These are phyloP conservation scores for Cremastinae sp. DNA, from an alignment of 2,888 invertebrate species.

Conservation along the genomic window DNA sequence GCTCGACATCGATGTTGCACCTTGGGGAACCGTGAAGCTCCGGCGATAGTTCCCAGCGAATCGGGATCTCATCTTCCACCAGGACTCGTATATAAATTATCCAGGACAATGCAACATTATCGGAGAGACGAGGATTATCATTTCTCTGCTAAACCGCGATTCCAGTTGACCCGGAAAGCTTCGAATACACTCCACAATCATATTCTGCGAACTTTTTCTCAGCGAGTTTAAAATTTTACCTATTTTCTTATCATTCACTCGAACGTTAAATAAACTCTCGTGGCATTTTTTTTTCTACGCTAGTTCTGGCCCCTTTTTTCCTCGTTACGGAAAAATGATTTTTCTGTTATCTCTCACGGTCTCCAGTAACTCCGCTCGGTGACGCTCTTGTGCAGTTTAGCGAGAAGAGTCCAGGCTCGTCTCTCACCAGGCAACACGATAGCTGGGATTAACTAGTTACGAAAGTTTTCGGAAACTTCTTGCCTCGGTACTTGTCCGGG, in stretches of 20 bases:
- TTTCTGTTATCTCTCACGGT: constrained; percentile 30
- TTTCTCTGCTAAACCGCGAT: constrained; percentile 2
- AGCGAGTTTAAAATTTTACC: not conserved
- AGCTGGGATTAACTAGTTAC: constrained; percentile 58
- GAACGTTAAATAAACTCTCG: not conserved
- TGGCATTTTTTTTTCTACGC: constrained; percentile 3
- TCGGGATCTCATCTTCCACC: constrained; percentile 28
- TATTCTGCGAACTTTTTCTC: too few relatives aligned
- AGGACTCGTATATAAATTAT: constrained; percentile 3
- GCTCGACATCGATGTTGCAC: constrained; percentile 43
- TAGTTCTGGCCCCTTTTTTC: not conserved
- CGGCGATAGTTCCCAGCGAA: constrained; percentile 35
- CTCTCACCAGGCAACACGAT: constrained; percentile 42
- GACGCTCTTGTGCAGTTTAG: constrained; percentile 43
- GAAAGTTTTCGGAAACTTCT: constrained; percentile 55
- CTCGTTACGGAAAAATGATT: constrained; percentile 35
- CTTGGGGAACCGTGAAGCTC: constrained; percentile 47
- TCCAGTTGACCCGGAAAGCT: too few relatives aligned
- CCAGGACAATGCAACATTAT: constrained; percentile 4
- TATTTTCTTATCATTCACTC: not conserved
- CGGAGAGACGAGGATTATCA: constrained; percentile 15
- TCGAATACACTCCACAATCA: too few relatives aligned
- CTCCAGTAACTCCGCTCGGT: constrained; percentile 14
- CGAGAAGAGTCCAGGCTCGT: constrained; percentile 7
- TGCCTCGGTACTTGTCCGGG: not conserved